These are phyloP conservation scores for Drosophila peninsularis DNA, from an alignment of 2,888 invertebrate species.

Conservation along the genomic window DNA sequence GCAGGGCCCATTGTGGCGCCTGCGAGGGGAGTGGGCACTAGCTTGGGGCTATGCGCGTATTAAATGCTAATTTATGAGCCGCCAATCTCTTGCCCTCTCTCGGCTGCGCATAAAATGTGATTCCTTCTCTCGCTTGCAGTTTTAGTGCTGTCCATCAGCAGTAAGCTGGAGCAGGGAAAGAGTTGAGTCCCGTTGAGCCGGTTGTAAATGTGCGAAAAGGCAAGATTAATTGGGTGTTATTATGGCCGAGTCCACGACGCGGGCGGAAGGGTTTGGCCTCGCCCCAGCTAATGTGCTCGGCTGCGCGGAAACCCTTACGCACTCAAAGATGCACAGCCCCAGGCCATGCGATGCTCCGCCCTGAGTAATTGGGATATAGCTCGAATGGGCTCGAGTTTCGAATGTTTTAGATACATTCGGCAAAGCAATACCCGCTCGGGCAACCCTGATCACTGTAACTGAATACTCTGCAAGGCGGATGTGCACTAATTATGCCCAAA, in stretches of 20 bases:
- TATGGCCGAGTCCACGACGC: constrained; percentile 51
- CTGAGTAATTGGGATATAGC: neutral
- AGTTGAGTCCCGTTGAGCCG: constrained; percentile 27
- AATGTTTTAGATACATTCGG: neutral
- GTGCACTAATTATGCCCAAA: constrained; percentile 56
- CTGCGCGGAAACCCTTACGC: constrained; percentile 22
- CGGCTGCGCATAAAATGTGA: constrained; percentile 19
- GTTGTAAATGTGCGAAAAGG: constrained; percentile 68
- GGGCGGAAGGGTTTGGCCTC: neutral
- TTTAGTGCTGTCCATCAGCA: constrained; percentile 34
- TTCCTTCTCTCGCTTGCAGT: constrained; percentile 1
- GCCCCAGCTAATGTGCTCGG: constrained; percentile 32
- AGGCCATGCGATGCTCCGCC: neutral
- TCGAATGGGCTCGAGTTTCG: neutral
- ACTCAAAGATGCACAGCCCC: neutral
- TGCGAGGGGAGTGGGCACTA: neutral
- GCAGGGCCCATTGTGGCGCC: constrained; percentile 8
- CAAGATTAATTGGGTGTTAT: constrained; percentile 71
- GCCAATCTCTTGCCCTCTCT: constrained; percentile 19
- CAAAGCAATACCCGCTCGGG: too few relatives aligned
- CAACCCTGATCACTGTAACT: neutral
- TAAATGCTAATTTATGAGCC: constrained; percentile 46
- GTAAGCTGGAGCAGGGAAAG: constrained; percentile 16
- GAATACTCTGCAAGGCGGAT: constrained; percentile 29
- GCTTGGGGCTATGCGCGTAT: constrained; percentile 11